These are phyloP conservation scores for Lithophane socia DNA, from an alignment of 2,888 invertebrate species.

Conservation along the genomic window DNA sequence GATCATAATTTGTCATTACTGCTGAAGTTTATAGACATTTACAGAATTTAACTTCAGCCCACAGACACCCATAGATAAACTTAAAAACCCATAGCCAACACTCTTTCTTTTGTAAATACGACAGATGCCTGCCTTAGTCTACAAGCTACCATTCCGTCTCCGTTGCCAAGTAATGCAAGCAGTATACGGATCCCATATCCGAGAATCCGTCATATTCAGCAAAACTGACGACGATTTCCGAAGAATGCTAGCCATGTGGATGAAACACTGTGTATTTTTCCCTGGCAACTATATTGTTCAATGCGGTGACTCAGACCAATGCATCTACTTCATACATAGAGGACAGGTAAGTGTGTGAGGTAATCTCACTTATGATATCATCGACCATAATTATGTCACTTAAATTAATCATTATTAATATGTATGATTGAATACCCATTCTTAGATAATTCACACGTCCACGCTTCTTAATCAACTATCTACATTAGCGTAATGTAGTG, in stretches of 20 bases:
- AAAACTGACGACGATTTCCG: conserved; percentile 87
- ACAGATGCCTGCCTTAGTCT: conserved; percentile 83
- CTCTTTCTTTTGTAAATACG: no score
- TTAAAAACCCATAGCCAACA: background rate
- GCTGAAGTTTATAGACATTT: background rate
- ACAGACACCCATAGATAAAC: no score
- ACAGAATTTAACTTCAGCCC: no score
- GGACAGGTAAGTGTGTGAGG: conserved; percentile 82
- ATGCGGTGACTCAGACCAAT: conserved; percentile 89
- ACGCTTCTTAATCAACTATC: background rate
- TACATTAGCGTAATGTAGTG: background rate
- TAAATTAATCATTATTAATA: conserved; percentile 6
- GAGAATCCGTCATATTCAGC: conserved; percentile 87
- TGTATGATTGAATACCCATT: background rate
- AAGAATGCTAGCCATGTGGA: conserved; percentile 87
- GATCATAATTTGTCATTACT: background rate
- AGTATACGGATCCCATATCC: conserved; percentile 87
- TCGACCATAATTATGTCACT: background rate
- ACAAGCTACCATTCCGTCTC: conserved; percentile 84
- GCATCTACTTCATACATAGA: conserved; percentile 90
- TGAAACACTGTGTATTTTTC: conserved; percentile 89
- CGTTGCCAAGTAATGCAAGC: conserved; percentile 88
- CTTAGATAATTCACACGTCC: background rate
- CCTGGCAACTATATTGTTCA: conserved; percentile 90
- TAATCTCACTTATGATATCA: conserved; percentile 36